Base-by-base conservation (phyloP, 2,888 invertebrate genomes). In the Cynaeus angustus region DNA sequence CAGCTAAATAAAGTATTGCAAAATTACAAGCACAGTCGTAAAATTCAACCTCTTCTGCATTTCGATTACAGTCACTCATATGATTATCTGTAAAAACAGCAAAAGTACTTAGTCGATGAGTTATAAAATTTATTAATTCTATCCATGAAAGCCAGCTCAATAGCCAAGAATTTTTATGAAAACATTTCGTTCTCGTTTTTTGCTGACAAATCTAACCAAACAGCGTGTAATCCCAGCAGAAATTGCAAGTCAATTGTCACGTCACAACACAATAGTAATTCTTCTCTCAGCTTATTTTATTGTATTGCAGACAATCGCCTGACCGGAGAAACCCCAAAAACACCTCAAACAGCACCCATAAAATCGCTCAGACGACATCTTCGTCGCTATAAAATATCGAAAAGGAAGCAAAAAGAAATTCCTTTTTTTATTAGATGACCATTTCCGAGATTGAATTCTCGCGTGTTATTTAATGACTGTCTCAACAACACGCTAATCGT, bases 261-360 rank as follows among this genome's bases (percentile, higher is more conserved):
- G 53, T 53, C 53, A 37, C 53, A 53, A 53, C 30, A 53, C 53
- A 53, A 53, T 53, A 53, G 53, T 53, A 53, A 53, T 53, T 53
- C 53, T 21, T 53, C 16, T 28, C 30, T 33, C 37, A 21, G 53
- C 53, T 53, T 53, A 53, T 53, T 53, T 79, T 77, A 78, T 79
- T 75, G 78, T 74, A 67, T 71, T 66, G 70, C 68, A 30, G 65
- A 68, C 72, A 74, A 71, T 70, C 59, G 73, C 43, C 71, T 74
- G 71, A 37, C 53, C 13, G 58, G 70, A 71, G 56, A 8, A 26
- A 48, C 26, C 55, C 28, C 41, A 14, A 30, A 43, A 52, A 43
- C 59, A 48, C 46, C 45, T 46, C 59, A 33, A 41, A 13, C 12
- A 21, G 28, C 14, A 21, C 8, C 56, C n/a, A 26, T 56, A 56